Evolutionary conservation across 2,888 invertebrate genomes (phyloP), one percentile per base, ranked within the genome.

Genomic region (Dermolepida albohirtum): DNA sequence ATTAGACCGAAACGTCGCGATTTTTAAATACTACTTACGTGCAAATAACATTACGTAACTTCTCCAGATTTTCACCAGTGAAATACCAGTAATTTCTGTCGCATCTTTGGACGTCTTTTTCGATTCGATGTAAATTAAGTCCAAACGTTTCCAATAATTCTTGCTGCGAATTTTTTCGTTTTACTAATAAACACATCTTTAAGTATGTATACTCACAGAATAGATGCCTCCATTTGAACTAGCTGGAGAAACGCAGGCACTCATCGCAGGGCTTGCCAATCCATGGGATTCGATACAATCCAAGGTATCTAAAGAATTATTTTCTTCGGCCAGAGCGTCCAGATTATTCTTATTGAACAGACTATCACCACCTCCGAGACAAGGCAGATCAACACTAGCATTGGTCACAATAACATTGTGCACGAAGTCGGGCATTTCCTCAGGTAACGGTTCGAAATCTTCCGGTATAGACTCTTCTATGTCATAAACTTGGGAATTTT

Each of bases 51-150:
- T 97, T 96, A 66, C 96, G 86, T 29, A 97, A 85, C 81, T 97
- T 97, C 77, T 97, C 96, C 74, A 97, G 86, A 83, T 97, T 97
- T 71, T 92, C 91, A 50, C 90, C 89, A 0, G 91, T 93, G 82
- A 97, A 98, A 84, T 96, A 98, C 83, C 92, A 92, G 80, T 96
- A 95, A 82, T 96, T 97, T 57, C 97, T 86, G 84, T 98, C 97
- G 82, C 97, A 98, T 67, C 97, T 85, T 82, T 96, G 96, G 0
- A 98, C 97, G 81, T 97, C 97, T 81, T 98, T 98, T 80, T 98
- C 97, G 74, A 97, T 97, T 47, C 97, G 89, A 82, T 98, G 97
- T 22, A 97, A 84, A 78, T 98, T 98, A 62, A 96, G 81, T 0
- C 95, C 95, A 76, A 94, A 94, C 41, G 88, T 88, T 77, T 95